Conservation (phyloP, 2,888 invertebrate species). For the Callimorpha dominula region DNA sequence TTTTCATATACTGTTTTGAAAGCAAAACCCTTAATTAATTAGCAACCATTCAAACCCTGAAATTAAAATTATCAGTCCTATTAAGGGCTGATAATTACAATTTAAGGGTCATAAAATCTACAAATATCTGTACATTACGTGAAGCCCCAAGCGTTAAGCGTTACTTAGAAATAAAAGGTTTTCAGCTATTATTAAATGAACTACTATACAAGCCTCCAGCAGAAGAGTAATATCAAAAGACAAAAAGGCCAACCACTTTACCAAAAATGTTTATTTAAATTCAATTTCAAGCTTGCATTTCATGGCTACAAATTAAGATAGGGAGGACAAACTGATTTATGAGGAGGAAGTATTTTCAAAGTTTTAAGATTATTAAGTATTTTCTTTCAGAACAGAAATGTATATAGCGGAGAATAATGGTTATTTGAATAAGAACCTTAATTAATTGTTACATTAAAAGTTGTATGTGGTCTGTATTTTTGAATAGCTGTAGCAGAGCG, state of each 20-base stretch:
- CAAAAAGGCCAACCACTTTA: slow-evolving; percentile 30
- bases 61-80: no score
- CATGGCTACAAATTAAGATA: slow-evolving; percentile 61
- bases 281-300: slow-evolving; percentile 57
- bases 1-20: no score
- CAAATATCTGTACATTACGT: slow-evolving; percentile 3
- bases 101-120: neutral
- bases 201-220: slow-evolving; percentile 3
- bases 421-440: neutral
- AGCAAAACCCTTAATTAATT: no score
- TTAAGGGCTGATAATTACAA: neutral
- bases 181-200: slow-evolving; percentile 3
- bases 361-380: slow-evolving; percentile 9
- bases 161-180: slow-evolving; percentile 48
- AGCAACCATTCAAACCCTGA: no score
- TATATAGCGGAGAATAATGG: neutral
- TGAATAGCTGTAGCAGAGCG: neutral
- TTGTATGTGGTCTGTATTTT: neutral
- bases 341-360: slow-evolving; percentile 43
- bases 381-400: slow-evolving; percentile 9
- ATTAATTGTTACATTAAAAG: neutral
- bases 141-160: slow-evolving; percentile 42
- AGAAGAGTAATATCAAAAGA: slow-evolving; percentile 17
- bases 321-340: slow-evolving; percentile 62
- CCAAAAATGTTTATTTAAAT: slow-evolving; percentile 51